Base-by-base conservation (phyloP, 2,888 invertebrate genomes). In the Drosophila stalkeri region DNA sequence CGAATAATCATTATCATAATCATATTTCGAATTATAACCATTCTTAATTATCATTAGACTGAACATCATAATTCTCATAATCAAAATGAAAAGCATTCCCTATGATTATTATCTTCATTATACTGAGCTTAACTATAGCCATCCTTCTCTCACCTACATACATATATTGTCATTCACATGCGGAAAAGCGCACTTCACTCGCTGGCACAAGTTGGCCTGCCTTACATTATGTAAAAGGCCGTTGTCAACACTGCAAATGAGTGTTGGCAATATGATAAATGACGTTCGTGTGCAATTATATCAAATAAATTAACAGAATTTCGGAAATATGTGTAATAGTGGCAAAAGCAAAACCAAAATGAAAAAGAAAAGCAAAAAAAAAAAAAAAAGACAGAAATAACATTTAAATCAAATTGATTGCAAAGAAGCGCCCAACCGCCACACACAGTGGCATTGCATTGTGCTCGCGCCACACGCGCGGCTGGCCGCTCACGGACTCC, bases 361-460 rank as follows among this genome's bases (percentile, higher is more conserved):
- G 18, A 43, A 44, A 20, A 44, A 1, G 8, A 20, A 44, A 20
- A 41, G 20, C 43, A 41, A n/a, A 55, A 23, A 61, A 54, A 39
- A 39, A 16, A 39, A 7, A 2, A 39, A n/a, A n/a, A 41, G 9
- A 33, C 33, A 33, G 11, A 47, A 33, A 23, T 12, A 23, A 16
- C 31, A 56, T 31, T 43, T 20, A 33, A 51, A 44, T 64, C 31
- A 54, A 47, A 44, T 52, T 56, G 51, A 67, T 71, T 77, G 74
- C 74, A 57, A 33, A 44, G 64, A 74, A 33, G 67, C 75, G 72
- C 9, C 69, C 66, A 79, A 78, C 27, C 75, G 75, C 75, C 75
- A 79, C 75, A 77, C 74, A 79, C 72, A 75, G 79, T 78, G 62
- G 61, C 59, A 27, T 61, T 59, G 75, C 78, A 77, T 75, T 74